These are phyloP conservation scores for Tryphoninae sp. DNA, from an alignment of 2,888 invertebrate genomes.

Conservation along the genomic window DNA sequence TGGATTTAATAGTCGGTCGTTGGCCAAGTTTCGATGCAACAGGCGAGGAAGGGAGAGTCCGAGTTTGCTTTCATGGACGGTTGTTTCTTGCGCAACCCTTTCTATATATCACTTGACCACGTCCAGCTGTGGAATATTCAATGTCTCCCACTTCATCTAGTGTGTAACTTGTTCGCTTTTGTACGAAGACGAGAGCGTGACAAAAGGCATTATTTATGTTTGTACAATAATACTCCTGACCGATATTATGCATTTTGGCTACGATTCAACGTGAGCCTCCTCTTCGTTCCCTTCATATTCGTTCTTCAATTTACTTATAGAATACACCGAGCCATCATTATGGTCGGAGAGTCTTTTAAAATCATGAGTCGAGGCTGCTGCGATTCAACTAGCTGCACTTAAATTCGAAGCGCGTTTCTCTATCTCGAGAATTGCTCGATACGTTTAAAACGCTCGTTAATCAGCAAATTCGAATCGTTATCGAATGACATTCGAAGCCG, in stretches of 20 bases:
- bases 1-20: slow-evolving; percentile 10
- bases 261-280: slow-evolving; percentile 21
- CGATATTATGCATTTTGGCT: slow-evolving; percentile 28
- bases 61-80: slow-evolving; percentile 43
- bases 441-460: neutral
- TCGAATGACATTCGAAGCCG: neutral
- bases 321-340: slow-evolving; percentile 24
- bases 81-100: slow-evolving; percentile 30
- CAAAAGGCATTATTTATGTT: slow-evolving; percentile 28
- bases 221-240: slow-evolving; percentile 15
- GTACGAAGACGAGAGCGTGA: slow-evolving; percentile 4
- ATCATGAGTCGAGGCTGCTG: neutral
- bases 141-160: slow-evolving; percentile 9
- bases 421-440: neutral
- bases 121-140: slow-evolving; percentile 34
- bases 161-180: slow-evolving; percentile 1
- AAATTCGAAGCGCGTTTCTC: neutral
- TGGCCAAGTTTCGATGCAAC: slow-evolving; percentile 17
- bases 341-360: neutral
- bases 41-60: neutral
- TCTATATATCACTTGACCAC: slow-evolving; percentile 19
- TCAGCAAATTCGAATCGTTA: neutral
- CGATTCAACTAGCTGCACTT: neutral
- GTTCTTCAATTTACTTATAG: slow-evolving; percentile 27
- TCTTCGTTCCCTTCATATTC: slow-evolving; percentile 13